Percentiles rank a stretch among this genome's conserved stretches.
Evolutionary conservation across 2,113 vertebrate species (phyloP).

Genomic region (Myxocyprinus asiaticus): DNA sequence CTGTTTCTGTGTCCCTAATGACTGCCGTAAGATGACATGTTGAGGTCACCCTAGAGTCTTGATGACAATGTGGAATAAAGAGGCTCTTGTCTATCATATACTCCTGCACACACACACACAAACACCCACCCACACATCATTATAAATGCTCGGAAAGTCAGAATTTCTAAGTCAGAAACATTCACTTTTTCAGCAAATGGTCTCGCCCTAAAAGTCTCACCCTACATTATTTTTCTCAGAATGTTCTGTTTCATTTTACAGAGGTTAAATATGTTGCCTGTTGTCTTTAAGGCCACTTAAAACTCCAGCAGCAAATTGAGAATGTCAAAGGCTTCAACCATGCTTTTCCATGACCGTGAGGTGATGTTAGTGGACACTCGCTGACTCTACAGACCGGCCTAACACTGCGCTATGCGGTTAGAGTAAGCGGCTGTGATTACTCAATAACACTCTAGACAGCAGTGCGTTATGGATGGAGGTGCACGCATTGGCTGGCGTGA

Average conservation of each 20-base stretch:
- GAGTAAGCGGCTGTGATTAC: constrained; percentile 36
- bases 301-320: no score
- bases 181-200: no score
- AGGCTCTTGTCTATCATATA: neutral
- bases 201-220: no score
- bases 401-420: constrained; percentile 32
- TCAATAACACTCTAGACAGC: constrained; percentile 30
- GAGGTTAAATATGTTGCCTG: no score
- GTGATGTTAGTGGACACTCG: constrained; percentile 16
- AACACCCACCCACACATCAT: no score
- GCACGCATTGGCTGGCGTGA: constrained; percentile 33
- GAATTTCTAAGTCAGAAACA: no score
- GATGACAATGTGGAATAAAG: constrained; percentile 6
- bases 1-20: constrained; percentile 15
- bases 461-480: constrained; percentile 41
- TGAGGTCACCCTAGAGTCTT: constrained; percentile 38
- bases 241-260: no score
- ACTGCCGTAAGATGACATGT: constrained; percentile 36
- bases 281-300: no score
- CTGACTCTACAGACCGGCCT: constrained; percentile 21
- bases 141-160: no score
- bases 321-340: neutral
- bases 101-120: neutral
- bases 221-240: no score
- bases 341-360: neutral